A percentile compares a stretch with the other conserved stretches of the same genome.
Conservation (phyloP, 1,140 invertebrate species). For the Pemphigus obesinymphae region DNA sequence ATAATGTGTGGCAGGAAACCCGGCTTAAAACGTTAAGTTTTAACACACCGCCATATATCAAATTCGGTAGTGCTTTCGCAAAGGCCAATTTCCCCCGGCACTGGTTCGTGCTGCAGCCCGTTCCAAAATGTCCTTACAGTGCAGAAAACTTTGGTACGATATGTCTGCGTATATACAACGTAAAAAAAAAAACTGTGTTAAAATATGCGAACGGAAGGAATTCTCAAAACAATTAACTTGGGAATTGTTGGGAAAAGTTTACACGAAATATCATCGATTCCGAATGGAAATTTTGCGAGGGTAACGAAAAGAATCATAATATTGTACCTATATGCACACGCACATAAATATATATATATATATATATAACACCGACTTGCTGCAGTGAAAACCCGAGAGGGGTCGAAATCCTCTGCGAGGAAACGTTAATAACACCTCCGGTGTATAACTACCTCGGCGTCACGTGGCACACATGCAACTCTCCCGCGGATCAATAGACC, state of each 20-base stretch:
- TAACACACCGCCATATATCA: no score
- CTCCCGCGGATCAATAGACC: conserved; percentile 19
- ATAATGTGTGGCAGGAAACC: no score
- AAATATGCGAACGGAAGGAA: background rate
- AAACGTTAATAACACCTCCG: conserved; percentile 13
- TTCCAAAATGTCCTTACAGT: no score
- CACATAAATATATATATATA: no score
- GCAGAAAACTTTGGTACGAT: background rate
- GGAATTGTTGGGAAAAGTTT: background rate
- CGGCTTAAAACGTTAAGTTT: no score
- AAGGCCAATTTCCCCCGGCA: no score
- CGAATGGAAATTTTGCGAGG: background rate
- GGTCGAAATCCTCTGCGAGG: background rate
- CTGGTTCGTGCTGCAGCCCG: no score
- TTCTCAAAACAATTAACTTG: background rate
- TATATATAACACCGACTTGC: background rate
- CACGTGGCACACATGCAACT: conserved; percentile 12
- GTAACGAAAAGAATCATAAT: background rate
- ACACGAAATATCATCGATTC: background rate
- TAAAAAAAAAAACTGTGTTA: background rate
- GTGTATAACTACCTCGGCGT: conserved; percentile 5
- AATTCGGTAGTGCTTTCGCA: no score
- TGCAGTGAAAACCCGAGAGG: background rate
- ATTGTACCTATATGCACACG: background rate
- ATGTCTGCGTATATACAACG: background rate